These are phyloP conservation scores for Cherax destructor DNA, from an alignment of 1,140 invertebrate species.

Conservation along the genomic window DNA sequence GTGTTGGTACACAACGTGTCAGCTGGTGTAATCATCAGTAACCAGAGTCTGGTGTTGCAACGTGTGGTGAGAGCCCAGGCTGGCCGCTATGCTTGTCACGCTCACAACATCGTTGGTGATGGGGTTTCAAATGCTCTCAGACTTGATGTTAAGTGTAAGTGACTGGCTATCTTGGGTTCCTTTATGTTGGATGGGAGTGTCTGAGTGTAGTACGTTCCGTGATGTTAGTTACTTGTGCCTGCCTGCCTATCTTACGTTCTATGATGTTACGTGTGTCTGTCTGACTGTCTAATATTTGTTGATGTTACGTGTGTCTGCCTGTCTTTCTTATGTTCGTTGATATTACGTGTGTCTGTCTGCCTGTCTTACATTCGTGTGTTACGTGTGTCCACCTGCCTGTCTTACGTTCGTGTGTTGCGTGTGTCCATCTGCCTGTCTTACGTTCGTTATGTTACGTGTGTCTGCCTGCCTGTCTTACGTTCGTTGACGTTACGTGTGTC, in stretches of 20 bases:
- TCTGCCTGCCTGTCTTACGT: no score
- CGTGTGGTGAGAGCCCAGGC: slow-evolving; percentile 9
- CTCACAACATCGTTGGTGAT: slow-evolving; percentile 6
- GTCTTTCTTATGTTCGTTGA: no score
- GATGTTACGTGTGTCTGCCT: no score
- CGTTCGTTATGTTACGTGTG: no score
- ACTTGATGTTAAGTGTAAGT: slow-evolving; percentile 46
- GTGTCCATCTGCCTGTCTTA: background rate
- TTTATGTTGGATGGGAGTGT: background rate
- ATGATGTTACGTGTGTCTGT: no score
- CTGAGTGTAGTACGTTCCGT: background rate
- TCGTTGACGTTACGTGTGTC: no score
- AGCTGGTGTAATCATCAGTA: slow-evolving; percentile 21
- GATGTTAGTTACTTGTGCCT: no score
- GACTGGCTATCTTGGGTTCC: no score
- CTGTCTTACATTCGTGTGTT: no score
- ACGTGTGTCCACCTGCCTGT: no score
- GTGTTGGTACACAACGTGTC: slow-evolving; percentile 19
- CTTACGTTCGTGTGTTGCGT: background rate
- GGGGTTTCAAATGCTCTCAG: background rate
- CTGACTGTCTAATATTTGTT: background rate
- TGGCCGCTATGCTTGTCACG: slow-evolving; percentile 18
- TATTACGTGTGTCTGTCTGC: no score
- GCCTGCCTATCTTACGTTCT: no score
- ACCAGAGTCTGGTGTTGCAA: slow-evolving; percentile 23